These are phyloP conservation scores for Mastomys coucha DNA, from an alignment of 2,113 vertebrate genomes.

Conservation along the genomic window DNA sequence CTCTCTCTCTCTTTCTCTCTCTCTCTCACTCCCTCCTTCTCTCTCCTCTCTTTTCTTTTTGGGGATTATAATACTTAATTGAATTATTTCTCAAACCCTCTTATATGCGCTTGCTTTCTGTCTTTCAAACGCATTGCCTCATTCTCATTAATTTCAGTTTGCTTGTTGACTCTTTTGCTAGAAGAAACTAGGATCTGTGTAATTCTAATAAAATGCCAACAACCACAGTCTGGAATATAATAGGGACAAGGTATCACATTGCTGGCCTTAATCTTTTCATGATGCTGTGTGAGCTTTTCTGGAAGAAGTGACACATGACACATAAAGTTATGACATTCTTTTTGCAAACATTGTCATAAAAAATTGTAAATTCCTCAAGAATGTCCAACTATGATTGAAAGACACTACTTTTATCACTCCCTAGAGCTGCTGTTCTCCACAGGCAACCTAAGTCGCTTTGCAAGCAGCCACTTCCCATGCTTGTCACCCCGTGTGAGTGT, in stretches of 20 bases:
- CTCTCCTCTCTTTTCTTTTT: not conserved
- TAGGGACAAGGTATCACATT: not conserved
- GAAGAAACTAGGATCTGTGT: not conserved
- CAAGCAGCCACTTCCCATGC: not conserved
- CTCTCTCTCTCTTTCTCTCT: not conserved
- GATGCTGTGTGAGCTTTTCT: not conserved
- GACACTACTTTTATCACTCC: not conserved
- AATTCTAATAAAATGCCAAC: not conserved
- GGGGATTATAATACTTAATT: not conserved
- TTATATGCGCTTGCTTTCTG: not conserved
- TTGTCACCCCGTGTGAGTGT: not conserved
- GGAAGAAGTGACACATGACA: not conserved
- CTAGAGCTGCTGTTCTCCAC: not conserved
- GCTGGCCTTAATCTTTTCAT: not conserved
- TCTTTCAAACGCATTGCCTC: not conserved
- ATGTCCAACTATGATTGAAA: not conserved
- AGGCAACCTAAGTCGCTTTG: not conserved
- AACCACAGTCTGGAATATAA: not conserved
- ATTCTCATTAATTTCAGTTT: not conserved
- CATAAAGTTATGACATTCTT: not conserved
- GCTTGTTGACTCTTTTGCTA: not conserved
- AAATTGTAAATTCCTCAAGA: not conserved
- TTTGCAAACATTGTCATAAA: not conserved
- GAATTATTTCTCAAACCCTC: not conserved
- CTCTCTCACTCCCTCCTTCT: fast-evolving